A percentile compares a stretch with the other conserved stretches of the same genome.
Evolutionary conservation across 2,888 invertebrate genomes (phyloP).

Genomic region (Melanostoma mellinum): DNA sequence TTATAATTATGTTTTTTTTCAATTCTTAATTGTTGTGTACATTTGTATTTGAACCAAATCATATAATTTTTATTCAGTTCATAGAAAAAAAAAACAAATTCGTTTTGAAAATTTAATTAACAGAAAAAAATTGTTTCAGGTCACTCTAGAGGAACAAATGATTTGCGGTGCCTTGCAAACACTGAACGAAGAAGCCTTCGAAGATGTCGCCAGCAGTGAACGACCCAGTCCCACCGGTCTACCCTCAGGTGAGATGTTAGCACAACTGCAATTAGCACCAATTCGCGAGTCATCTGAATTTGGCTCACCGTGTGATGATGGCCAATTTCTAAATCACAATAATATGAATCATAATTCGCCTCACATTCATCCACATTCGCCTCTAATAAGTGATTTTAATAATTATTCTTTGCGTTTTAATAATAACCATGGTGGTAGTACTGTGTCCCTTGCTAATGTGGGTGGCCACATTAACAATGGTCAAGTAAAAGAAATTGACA

Average conservation of each 20-base stretch:
- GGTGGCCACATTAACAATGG: conserved; percentile 55
- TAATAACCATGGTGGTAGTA: conserved; percentile 79
- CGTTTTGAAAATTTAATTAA: neutral
- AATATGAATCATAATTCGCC: conserved; percentile 74
- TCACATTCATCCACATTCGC: conserved; percentile 73
- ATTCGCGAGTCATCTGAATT: conserved; percentile 82
- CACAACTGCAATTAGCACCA: conserved; percentile 82
- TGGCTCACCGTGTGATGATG: conserved; percentile 81
- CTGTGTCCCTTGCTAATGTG: conserved; percentile 79
- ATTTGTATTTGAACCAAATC: no score
- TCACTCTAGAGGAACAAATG: conserved; percentile 96
- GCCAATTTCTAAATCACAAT: conserved; percentile 77
- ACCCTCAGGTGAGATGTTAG: conserved; percentile 83
- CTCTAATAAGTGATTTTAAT: conserved; percentile 68
- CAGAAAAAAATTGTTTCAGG: conserved; percentile 84
- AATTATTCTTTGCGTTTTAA: conserved; percentile 70
- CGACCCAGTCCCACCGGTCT: conserved; percentile 84
- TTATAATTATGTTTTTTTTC: no score
- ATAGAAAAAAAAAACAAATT: no score
- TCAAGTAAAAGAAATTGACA: conserved; percentile 71
- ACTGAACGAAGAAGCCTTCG: conserved; percentile 95
- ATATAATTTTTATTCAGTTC: no score
- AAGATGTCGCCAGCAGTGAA: conserved; percentile 92
- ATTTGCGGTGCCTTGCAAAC: conserved; percentile 96
- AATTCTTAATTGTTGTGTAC: no score